Evolutionary conservation across 2,888 invertebrate species (phyloP).

Genomic region (Philereme transversata): DNA sequence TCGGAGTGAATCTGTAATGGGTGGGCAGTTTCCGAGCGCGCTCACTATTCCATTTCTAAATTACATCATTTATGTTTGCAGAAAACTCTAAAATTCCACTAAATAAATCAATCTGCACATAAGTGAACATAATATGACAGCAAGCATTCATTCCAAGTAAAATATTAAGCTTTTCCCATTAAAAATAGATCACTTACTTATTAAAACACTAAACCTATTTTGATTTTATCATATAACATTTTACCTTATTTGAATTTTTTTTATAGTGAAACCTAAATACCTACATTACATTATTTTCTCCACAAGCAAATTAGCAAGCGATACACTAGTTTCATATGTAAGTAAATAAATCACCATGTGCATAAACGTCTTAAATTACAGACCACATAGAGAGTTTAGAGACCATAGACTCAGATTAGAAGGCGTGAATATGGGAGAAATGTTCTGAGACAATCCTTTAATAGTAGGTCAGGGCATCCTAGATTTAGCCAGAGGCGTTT

Average conservation of each 20-base stretch:
- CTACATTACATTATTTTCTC: background rate
- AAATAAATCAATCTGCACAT: no score
- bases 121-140: no score
- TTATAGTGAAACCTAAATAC: no score
- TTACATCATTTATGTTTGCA: no score
- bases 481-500: slow-evolving; percentile 58
- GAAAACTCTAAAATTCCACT: no score
- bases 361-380: slow-evolving; percentile 72
- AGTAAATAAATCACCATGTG: slow-evolving; percentile 74
- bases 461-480: slow-evolving; percentile 68
- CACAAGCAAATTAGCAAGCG: background rate
- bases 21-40: slow-evolving; percentile 47
- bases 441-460: slow-evolving; percentile 70
- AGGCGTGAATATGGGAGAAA: slow-evolving; percentile 63
- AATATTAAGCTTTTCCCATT: no score
- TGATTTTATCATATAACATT: no score
- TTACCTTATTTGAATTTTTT: no score
- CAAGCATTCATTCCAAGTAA: no score
- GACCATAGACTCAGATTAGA: slow-evolving; percentile 26
- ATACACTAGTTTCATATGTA: slow-evolving; percentile 52
- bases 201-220: no score
- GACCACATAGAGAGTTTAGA: slow-evolving; percentile 46
- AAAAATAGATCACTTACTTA: no score
- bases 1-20: slow-evolving; percentile 62
- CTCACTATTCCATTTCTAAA: no score